phyloP scores from a whole-genome alignment of 2,113 vertebrate genomes.

The Himantopus leucocephalus region DNA sequence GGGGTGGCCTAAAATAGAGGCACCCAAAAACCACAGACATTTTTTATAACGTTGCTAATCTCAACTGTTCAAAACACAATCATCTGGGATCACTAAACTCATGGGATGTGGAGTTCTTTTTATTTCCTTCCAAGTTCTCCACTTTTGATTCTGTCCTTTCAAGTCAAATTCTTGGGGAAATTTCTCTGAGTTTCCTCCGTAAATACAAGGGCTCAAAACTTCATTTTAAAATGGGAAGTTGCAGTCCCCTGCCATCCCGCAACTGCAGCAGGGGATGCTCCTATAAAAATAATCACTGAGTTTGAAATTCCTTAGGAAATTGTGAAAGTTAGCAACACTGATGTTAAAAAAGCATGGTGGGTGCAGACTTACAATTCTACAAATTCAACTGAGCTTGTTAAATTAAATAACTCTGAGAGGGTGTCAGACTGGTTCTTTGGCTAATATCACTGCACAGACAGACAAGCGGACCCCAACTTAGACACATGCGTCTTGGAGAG shows the following conservation, averaged over 20 bases:
- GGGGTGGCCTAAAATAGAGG: background rate
- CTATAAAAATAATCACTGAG: background rate
- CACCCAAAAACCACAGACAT: background rate
- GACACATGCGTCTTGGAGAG: rapidly evolving
- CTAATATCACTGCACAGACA: background rate
- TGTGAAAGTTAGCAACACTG: background rate
- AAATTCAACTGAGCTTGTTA: background rate
- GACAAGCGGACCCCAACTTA: background rate
- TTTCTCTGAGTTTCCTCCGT: background rate
- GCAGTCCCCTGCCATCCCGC: background rate
- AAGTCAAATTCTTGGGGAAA: background rate
- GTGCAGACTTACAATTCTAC: rapidly evolving
- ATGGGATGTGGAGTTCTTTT: background rate
- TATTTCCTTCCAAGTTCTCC: background rate
- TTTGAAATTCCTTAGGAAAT: background rate
- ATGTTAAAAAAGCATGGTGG: background rate
- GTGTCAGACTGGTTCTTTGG: background rate
- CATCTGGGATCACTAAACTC: background rate
- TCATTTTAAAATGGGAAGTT: background rate
- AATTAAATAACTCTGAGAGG: background rate
- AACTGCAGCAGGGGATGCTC: background rate
- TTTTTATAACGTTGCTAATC: background rate
- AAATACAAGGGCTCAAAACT: background rate
- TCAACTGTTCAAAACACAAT: background rate
- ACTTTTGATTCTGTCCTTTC: background rate